These are phyloP conservation scores for Microcebus tavaratra DNA, from an alignment of 2,113 vertebrate species.

Conservation along the genomic window DNA sequence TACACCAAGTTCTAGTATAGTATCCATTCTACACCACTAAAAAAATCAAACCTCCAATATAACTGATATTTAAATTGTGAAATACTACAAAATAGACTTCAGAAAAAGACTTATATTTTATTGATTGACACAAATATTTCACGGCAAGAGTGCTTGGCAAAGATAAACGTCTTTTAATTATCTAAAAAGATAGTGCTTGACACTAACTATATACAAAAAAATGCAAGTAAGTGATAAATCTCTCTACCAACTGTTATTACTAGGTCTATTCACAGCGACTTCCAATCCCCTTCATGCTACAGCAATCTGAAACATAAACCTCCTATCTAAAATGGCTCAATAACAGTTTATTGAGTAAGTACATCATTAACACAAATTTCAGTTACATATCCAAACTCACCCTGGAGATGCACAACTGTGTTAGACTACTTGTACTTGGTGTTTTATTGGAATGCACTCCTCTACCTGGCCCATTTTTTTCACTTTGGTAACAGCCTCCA, in stretches of 20 bases:
- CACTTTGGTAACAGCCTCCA: neutral
- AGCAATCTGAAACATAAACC: neutral
- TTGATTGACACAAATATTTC: constrained; percentile 5
- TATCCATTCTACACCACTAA: neutral
- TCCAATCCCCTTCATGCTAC: neutral
- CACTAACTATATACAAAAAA: neutral
- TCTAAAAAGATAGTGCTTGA: neutral
- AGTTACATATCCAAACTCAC: neutral
- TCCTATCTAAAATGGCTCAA: neutral
- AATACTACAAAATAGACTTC: neutral
- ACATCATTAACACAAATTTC: neutral
- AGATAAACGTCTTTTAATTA: neutral
- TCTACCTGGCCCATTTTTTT: neutral
- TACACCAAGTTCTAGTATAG: neutral
- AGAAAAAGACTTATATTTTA: neutral
- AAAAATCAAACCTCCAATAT: neutral
- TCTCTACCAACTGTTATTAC: neutral
- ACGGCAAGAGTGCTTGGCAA: neutral
- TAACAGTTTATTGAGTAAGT: neutral
- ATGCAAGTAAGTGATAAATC: neutral
- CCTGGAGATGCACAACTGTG: neutral
- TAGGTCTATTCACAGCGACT: neutral
- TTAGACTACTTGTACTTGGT: neutral
- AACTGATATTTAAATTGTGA: neutral
- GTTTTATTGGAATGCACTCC: neutral